Evolutionary conservation across 2,113 vertebrate species (phyloP).

Genomic region (Hydrolagus affinis): DNA sequence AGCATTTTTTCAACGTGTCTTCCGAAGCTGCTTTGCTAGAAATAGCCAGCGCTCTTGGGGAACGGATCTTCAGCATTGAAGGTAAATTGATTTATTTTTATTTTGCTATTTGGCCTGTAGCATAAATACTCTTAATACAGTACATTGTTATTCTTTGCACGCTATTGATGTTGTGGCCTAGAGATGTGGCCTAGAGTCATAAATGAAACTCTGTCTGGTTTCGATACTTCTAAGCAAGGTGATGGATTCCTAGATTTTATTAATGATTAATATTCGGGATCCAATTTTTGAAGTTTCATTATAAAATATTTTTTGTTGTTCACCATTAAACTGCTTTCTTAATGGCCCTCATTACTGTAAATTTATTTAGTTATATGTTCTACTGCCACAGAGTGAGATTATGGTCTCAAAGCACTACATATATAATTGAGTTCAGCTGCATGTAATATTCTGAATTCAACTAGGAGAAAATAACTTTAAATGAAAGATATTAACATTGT

Average conservation of each 20-base stretch:
- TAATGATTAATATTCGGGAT: no score
- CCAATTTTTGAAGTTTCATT: neutral
- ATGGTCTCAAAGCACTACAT: no score
- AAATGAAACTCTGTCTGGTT: no score
- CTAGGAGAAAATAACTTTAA: no score
- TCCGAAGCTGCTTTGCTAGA: conserved; percentile 75
- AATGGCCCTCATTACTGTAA: no score
- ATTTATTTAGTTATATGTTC: no score
- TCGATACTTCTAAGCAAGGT: neutral
- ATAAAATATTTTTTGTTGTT: neutral
- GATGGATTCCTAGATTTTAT: neutral
- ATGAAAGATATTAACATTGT: no score
- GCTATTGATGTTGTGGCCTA: neutral
- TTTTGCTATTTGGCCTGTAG: neutral
- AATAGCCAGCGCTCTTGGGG: conserved; percentile 79
- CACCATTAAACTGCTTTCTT: no score
- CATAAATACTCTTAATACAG: neutral
- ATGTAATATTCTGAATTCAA: no score
- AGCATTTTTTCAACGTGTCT: conserved; percentile 86
- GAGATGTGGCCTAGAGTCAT: no score
- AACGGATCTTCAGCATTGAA: conserved; percentile 94
- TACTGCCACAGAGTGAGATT: no score
- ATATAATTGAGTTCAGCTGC: no score
- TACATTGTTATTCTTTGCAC: neutral
- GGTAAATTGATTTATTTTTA: conserved; percentile 52